These are phyloP conservation scores for Teleopsis dalmanni DNA, from an alignment of 1,140 invertebrate species.

Conservation along the genomic window DNA sequence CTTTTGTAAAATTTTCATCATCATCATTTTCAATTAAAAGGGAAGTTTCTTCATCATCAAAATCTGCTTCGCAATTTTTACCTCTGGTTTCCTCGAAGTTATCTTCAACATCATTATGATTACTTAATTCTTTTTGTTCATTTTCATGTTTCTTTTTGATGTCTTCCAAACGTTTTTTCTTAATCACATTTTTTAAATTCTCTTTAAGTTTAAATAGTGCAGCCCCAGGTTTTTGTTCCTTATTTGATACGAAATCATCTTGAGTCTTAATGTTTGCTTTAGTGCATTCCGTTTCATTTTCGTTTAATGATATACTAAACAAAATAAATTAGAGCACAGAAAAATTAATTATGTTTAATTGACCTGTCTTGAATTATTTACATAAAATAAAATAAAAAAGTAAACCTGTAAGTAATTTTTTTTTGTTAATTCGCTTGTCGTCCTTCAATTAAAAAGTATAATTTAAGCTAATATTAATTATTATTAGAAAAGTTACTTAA, in stretches of 20 bases:
- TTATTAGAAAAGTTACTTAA: too few relatives aligned
- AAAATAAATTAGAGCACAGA: conserved; percentile 33
- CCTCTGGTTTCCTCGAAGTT: neutral
- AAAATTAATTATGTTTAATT: conserved; percentile 33
- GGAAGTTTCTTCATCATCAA: neutral
- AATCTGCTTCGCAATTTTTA: neutral
- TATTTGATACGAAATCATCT: conserved; percentile 36
- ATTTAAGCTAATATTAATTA: too few relatives aligned
- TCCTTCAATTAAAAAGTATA: too few relatives aligned
- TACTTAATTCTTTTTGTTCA: conserved; percentile 15
- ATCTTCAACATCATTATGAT: conserved; percentile 22
- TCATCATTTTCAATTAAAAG: neutral
- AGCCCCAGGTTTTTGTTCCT: conserved; percentile 51
- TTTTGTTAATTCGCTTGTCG: too few relatives aligned
- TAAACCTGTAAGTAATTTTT: too few relatives aligned
- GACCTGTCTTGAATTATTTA: too few relatives aligned
- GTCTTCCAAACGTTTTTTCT: conserved; percentile 48
- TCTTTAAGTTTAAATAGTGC: conserved; percentile 51
- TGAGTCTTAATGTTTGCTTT: conserved; percentile 13
- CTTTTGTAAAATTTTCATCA: neutral
- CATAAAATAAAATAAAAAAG: too few relatives aligned
- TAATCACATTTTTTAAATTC: conserved; percentile 52
- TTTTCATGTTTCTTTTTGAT: conserved; percentile 47
- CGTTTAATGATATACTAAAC: conserved; percentile 32
- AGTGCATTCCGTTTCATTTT: conserved; percentile 4